These are phyloP conservation scores for Ephestia elutella DNA, from an alignment of 1,140 invertebrate genomes.

Conservation along the genomic window DNA sequence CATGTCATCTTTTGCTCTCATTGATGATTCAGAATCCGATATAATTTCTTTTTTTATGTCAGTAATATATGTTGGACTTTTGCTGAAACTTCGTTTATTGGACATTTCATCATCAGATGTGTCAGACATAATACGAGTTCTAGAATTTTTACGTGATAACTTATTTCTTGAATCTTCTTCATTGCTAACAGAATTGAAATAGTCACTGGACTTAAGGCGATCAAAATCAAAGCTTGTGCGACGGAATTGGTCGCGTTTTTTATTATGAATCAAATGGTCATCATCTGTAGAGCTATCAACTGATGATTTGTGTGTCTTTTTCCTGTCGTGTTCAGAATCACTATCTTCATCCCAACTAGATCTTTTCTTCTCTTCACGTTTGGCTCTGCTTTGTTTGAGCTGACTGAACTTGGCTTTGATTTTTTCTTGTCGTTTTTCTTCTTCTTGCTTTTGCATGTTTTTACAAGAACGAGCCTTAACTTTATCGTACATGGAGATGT, in stretches of 20 bases:
- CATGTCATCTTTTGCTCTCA: constrained; percentile 38
- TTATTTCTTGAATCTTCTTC: constrained; percentile 68
- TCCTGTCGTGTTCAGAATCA: constrained; percentile 75
- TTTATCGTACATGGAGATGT: constrained; percentile 99
- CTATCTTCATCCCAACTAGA: constrained; percentile 91
- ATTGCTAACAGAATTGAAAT: constrained; percentile 41
- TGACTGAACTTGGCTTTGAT: constrained; percentile 92
- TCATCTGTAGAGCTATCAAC: constrained; percentile 76
- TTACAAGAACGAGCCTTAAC: constrained; percentile 96
- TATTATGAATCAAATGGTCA: constrained; percentile 62
- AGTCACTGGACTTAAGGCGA: constrained; percentile 55
- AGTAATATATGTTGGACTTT: constrained; percentile 53
- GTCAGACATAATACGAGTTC: constrained; percentile 77
- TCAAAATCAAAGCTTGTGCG: constrained; percentile 67
- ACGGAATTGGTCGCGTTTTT: constrained; percentile 60
- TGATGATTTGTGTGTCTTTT: constrained; percentile 67
- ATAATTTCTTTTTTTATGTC: constrained; percentile 63
- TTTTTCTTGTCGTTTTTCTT: constrained; percentile 89
- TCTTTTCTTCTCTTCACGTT: constrained; percentile 90
- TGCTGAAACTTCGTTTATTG: constrained; percentile 51
- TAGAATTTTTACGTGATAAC: constrained; percentile 73
- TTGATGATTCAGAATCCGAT: constrained; percentile 69
- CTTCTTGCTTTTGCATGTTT: constrained; percentile 92
- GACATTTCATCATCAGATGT: constrained; percentile 74
- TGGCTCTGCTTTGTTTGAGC: constrained; percentile 89